Percentiles rank a stretch among this genome's conserved stretches.
Evolutionary conservation across 2,888 invertebrate genomes (phyloP).

Genomic region (Parnassius apollo): DNA sequence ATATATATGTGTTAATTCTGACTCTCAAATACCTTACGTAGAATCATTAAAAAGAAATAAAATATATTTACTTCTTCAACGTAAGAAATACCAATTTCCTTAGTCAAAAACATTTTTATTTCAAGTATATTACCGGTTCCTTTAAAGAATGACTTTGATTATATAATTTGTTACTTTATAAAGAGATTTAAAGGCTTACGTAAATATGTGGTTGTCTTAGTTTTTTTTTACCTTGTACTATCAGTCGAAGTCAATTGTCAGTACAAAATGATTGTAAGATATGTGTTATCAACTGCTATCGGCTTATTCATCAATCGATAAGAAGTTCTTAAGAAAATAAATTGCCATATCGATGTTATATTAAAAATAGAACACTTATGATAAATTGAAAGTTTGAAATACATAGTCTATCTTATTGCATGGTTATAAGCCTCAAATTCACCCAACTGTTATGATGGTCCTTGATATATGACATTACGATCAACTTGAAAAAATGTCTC

Average conservation of each 20-base stretch:
- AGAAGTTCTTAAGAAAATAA: conserved; percentile 1
- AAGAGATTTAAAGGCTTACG: too few species aligned
- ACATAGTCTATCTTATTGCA: background rate
- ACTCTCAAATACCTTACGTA: too few species aligned
- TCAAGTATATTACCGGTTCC: too few species aligned
- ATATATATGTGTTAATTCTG: too few species aligned
- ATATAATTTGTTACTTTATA: too few species aligned
- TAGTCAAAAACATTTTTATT: too few species aligned
- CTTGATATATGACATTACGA: background rate
- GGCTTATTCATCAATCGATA: conserved; percentile 5
- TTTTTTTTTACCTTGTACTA: too few species aligned
- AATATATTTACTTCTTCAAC: too few species aligned
- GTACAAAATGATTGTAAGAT: background rate
- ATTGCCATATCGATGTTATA: background rate
- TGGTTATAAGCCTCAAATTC: background rate
- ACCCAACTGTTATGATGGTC: background rate
- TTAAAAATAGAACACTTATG: background rate
- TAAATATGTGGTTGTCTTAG: too few species aligned
- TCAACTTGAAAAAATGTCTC: background rate
- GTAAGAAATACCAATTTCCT: too few species aligned
- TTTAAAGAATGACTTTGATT: too few species aligned
- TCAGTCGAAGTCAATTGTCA: background rate
- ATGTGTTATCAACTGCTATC: background rate
- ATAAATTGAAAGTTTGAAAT: background rate
- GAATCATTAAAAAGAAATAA: too few species aligned